Evolutionary conservation across 2,113 vertebrate genomes (phyloP).

Genomic region (Monopterus albus): DNA sequence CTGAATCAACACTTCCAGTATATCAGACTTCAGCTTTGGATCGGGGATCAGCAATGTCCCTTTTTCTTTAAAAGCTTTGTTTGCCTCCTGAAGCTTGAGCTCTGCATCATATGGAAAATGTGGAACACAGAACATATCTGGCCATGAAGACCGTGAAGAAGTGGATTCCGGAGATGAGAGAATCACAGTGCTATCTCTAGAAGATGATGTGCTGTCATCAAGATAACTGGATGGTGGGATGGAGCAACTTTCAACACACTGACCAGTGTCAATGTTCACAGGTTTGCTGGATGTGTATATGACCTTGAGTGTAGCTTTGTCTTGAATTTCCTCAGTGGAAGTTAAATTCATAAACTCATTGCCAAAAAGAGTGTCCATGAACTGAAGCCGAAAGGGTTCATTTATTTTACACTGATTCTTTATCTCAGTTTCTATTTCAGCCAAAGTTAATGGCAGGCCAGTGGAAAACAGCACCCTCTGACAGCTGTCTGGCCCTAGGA

Average conservation of each 20-base stretch:
- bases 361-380: slow-evolving; percentile 23
- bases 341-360: slow-evolving; percentile 23
- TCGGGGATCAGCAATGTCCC: too few species aligned
- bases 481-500: slow-evolving; percentile 10
- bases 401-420: slow-evolving; percentile 7
- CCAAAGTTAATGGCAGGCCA: slow-evolving; percentile 13
- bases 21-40: too few species aligned
- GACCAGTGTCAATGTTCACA: too few species aligned
- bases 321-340: slow-evolving; percentile 16
- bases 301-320: slow-evolving; percentile 11
- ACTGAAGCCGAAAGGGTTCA: slow-evolving; percentile 14
- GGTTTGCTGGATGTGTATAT: too few species aligned
- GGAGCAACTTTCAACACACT: too few species aligned
- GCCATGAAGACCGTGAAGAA: slow-evolving; percentile 22
- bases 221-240: neutral
- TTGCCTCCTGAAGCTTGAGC: too few species aligned
- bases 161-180: slow-evolving; percentile 8
- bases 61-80: too few species aligned
- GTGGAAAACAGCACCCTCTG: neutral
- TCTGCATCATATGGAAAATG: slow-evolving; percentile 14
- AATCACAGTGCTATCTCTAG: slow-evolving; percentile 17
- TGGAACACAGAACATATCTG: slow-evolving; percentile 18
- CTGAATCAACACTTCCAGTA: too few species aligned
- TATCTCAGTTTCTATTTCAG: slow-evolving; percentile 10
- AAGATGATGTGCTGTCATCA: neutral